Conservation (phyloP, 2,888 invertebrate genomes). For the Nomada fucata region DNA sequence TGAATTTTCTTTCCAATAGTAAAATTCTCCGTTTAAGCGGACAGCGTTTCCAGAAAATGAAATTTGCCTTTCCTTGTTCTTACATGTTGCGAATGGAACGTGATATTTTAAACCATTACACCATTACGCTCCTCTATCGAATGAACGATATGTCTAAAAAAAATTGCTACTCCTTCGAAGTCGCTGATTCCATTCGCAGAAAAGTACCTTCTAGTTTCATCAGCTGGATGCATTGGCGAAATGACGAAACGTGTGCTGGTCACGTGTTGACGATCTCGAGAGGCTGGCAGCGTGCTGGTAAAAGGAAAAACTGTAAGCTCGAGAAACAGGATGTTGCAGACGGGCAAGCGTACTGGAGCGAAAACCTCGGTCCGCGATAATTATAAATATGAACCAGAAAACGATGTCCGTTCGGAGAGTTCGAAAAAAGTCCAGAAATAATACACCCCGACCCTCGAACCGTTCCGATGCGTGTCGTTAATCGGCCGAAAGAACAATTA, state of each 20-base stretch:
- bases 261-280: constrained; percentile 68
- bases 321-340: constrained; percentile 75
- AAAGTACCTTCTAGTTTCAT: constrained; percentile 14
- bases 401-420: constrained; percentile 43
- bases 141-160: no score
- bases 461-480: constrained; percentile 5
- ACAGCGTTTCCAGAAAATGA: not conserved
- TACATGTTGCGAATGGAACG: no score
- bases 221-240: constrained; percentile 46
- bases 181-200: constrained; percentile 2
- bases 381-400: constrained; percentile 70
- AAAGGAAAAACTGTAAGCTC: constrained; percentile 50
- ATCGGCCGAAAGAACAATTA: constrained; percentile 2
- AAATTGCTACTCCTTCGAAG: not conserved
- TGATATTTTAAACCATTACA: no score
- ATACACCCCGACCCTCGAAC: constrained; percentile 16
- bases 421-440: constrained; percentile 58
- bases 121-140: no score
- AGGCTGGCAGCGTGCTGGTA: constrained; percentile 46
- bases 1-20: constrained; percentile 15
- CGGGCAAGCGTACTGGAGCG: constrained; percentile 42
- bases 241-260: constrained; percentile 67
- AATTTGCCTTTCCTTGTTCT: no score
- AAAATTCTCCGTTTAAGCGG: not conserved
- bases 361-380: constrained; percentile 60